Evolutionary conservation across 1,140 invertebrate genomes (phyloP).

Genomic region (Scaptodrosophila lebanonensis): DNA sequence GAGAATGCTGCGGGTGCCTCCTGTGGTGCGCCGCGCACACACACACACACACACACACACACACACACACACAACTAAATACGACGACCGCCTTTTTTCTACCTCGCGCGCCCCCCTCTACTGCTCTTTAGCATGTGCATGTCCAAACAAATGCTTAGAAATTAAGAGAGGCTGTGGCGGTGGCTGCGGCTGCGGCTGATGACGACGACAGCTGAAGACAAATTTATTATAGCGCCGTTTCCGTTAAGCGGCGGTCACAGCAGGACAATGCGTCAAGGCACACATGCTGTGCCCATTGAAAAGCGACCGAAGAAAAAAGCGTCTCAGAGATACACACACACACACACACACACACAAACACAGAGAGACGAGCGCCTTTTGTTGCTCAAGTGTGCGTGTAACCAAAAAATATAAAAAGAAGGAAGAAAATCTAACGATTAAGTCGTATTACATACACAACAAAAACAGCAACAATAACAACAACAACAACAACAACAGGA

Average conservation of each 20-base stretch:
- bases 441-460: slow-evolving; percentile 24
- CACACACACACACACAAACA: too few species aligned
- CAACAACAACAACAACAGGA: neutral
- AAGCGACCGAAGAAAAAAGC: too few species aligned
- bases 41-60: slow-evolving; percentile 5
- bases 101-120: neutral
- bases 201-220: slow-evolving; percentile 67
- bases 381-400: slow-evolving; percentile 36
- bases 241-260: slow-evolving; percentile 23
- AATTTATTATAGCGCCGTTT: slow-evolving; percentile 54
- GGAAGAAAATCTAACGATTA: slow-evolving; percentile 44
- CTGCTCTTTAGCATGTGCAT: slow-evolving; percentile 24
- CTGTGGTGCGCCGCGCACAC: slow-evolving; percentile 8
- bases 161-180: slow-evolving; percentile 22
- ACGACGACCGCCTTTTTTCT: neutral
- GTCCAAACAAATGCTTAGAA: slow-evolving; percentile 66
- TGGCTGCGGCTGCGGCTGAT: too few species aligned
- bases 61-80: slow-evolving; percentile 2
- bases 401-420: slow-evolving; percentile 8
- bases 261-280: slow-evolving; percentile 44
- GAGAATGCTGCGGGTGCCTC: neutral
- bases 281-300: neutral
- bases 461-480: neutral
- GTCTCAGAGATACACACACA: too few species aligned
- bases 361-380: too few species aligned